Evolutionary conservation across 2,888 invertebrate genomes (phyloP).

Genomic region (Synergus gifuensis): DNA sequence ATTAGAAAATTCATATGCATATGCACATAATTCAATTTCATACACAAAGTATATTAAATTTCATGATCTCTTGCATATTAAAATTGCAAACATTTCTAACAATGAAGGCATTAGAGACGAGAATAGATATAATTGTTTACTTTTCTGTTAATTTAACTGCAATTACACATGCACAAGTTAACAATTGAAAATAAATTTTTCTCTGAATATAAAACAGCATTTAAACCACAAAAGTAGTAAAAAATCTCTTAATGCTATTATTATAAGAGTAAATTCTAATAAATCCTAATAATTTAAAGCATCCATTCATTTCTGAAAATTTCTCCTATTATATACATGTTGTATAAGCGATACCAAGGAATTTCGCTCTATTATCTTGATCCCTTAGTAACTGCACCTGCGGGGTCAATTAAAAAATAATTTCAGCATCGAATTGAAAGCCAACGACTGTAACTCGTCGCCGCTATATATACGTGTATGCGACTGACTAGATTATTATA

Average conservation of each 20-base stretch:
- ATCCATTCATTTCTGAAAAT: conserved; percentile 8
- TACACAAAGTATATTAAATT: too few relatives aligned
- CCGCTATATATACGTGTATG: not conserved
- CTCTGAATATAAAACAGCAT: too few relatives aligned
- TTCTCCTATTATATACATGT: conserved; percentile 15
- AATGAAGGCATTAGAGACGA: not conserved
- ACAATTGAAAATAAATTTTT: not conserved
- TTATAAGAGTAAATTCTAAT: too few relatives aligned
- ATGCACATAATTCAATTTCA: too few relatives aligned
- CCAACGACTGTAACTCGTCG: conserved; percentile 24
- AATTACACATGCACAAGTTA: too few relatives aligned
- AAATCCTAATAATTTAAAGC: not conserved
- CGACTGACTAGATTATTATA: conserved; percentile 38
- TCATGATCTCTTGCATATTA: too few relatives aligned
- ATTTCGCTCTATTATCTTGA: conserved; percentile 20
- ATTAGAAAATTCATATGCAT: too few relatives aligned
- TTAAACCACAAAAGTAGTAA: too few relatives aligned
- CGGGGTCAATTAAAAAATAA: conserved; percentile 21
- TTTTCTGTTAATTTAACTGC: not conserved
- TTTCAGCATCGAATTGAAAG: conserved; percentile 34
- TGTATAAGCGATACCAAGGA: conserved; percentile 3
- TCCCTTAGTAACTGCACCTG: conserved; percentile 14
- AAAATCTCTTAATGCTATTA: not conserved
- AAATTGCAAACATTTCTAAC: too few relatives aligned
- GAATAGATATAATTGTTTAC: not conserved